Base-by-base conservation (phyloP, 64 coral and sea anemone species). In the Acropora tenuis region DNA sequence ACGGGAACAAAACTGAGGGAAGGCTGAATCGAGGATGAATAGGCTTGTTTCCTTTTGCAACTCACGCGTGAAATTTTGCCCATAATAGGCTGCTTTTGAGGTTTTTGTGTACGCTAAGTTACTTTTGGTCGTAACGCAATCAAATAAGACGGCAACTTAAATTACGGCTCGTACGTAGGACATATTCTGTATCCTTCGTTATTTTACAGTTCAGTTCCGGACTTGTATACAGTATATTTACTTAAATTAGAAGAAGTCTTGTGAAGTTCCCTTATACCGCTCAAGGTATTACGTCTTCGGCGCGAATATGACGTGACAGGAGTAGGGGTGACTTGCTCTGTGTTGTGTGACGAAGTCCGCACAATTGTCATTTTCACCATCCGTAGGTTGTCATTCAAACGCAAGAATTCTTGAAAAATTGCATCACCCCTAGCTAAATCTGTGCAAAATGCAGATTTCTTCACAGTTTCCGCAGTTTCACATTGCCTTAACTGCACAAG, bases 351-450 rank as follows among this genome's bases (percentile, higher is more conserved):
- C 1, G 75, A 88, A 13, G 92, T 97, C 18, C 95, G 80, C 40
- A 30, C 63, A 12, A 93, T 89, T n/a, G 65, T 89, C 78, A 91
- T 78, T 75, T 97, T 97, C 0, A 74, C 95, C 16, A 78, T 91
- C 17, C 73, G 65, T 19, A 97, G 74, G 88, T 93, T 94, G 20
- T 82, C 89, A 48, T 94, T 94, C 67, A 97, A 81, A 71, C 87
- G 89, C 41, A 97, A 46, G 83, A 91, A 97, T 82, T 97, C 91
- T 30, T 97, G 95, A 67, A 97, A 97, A 78, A 97, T 79, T 1
- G 92, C 84, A 80, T 97, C 95, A 57, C 88, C 90, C 50, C 88
- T 97, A 5, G 82, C 53, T 3, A 97, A 48, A n/a, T 97, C 95
- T 17, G 13, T 18, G 43, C 73, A 80, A 68, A 97, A 94, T 5